Base-by-base conservation (phyloP, 2,888 invertebrate genomes). In the Himalopsyche anomala region DNA sequence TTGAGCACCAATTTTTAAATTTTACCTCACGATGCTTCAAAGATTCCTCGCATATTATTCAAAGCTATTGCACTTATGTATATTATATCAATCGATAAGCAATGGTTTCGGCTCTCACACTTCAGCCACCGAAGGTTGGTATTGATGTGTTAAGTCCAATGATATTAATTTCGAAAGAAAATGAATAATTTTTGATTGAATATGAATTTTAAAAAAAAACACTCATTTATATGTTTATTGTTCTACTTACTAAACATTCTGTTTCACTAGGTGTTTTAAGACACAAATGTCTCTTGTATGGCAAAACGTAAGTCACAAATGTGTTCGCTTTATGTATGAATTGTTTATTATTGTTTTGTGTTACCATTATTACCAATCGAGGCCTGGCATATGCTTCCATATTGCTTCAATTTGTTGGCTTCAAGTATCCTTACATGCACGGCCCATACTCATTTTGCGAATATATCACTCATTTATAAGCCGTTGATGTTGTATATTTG, bases 341-440 rank as follows among this genome's bases (percentile, higher is more conserved):
- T 80, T 36, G 38, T 84, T 81, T 54, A 42, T 83, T 80, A 51
- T 56, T 5, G 56, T 62, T 62, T 62, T 62, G 62, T 62, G 62
- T 62, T 15, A 19, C 28, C 62, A 62, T 62, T 62, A 62, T 62
- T 62, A 62, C 62, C 9, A 19, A 62, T 86, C 51, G 86, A 86
- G 83, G 86, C 86, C 81, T 86, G 45, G 86, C 86, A 86, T 86
- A 86, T 62, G 86, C 84, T 84, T 83, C 54, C 82, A 54, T 28
- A 42, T 28, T 45, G 81, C 82, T 55, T 28, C 36, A 55, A n/a
- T 55, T 19, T 28, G 82, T 55, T 80, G 36, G 80, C 62, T 85
- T 82, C 42, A 62, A 81, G 36, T 85, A 82, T 79, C 79, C 38
- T 79, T 83, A 80, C 69, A 54, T 84, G 86, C 86, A 86, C 86